Base-by-base conservation (phyloP, 2,113 vertebrate genomes). In the Leptobrachium leishanense region DNA sequence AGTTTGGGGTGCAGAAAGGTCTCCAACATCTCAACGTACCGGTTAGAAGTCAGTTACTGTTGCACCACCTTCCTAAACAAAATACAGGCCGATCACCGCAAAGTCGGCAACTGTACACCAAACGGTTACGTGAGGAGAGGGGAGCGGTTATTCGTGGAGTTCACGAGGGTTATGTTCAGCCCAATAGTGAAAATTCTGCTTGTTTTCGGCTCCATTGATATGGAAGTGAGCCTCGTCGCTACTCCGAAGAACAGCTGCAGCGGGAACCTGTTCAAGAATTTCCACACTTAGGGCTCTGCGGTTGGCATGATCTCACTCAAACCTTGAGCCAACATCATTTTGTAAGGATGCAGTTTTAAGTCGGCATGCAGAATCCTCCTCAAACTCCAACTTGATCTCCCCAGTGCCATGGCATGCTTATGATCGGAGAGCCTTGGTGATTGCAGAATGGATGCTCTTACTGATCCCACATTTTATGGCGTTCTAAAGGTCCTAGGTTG, bases 81-180 rank as follows among this genome's bases (percentile, higher is more conserved):
- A n/a, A 41, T 50, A 46, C 69, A 13, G 69, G 41, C 43, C 13
- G 69, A 72, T 54, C 41, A 2, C 69, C 44, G 7, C 69, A 72
- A 72, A 43, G 42, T 72, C 13, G 41, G 67, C 69, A 72, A 72
- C 42, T 72, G 69, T 43, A 72, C 42, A 72, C 42, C 69, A 72
- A 50, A 72, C 69, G 12, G 67, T 68, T 68, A 68, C 13, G 12
- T 13, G 43, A 1, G 69, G 43, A 72, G 43, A 54, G 43, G 6
- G 69, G 15, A 54, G 69, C 9, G 31, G 50, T 6, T 31, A 9
- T 50, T 72, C 64, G 64, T 62, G 59, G 59, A 62, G 59, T 20
- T 62, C 59, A 62, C 59, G 13, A 62, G 1, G 1, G 59, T 62
- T 66, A 66, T 66, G 39, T 64, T 64, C 62, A 8, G 62, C 62